Base-by-base conservation (phyloP, 2,113 vertebrate genomes). In the Siniperca knerii region DNA sequence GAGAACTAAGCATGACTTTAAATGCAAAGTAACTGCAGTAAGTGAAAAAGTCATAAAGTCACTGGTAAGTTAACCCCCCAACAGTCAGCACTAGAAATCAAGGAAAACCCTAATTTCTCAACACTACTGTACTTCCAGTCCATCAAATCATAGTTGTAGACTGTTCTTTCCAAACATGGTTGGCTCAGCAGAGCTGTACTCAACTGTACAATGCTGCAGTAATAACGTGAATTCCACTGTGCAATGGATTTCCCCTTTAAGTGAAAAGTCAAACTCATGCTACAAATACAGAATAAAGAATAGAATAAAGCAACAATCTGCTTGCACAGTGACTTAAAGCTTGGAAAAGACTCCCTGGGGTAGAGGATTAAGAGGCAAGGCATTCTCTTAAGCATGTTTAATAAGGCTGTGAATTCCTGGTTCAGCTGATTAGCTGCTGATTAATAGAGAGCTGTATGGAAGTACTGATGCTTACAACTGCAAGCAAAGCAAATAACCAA, bases 391-490 rank as follows among this genome's bases (percentile, higher is more conserved):
- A 79, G 72, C 64, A 29, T 5, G 23, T 79, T 75, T 80, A 77
- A 77, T 85, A 85, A 81, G 80, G 78, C 70, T 37, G 58, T 82
- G 66, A 81, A 79, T 87, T 75, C 62, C 87, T 70, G 70, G 10
- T 46, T 72, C 52, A 72, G 80, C 68, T 81, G 81, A 87, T 87
- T 87, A 83, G 73, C 61, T 76, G 65, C 71, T 77, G 75, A 82
- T 90, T 82, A 87, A 81, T 35, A 10, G 1, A 25, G 35, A 44
- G 57, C 75, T 21, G 50, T 13, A 20, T 13, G 50, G 11, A 57
- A 16, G 54, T 8, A 6, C 18, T 21, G 67, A 35, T 35, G 46
- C 29, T 21, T 4, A 46, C 42, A 25, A 13, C 23, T 25, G 16
- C 4, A 29, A 29, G 29, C 29, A 6, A 16, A 69, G 33, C 0